Evolutionary conservation across 1,140 invertebrate genomes (phyloP).

Genomic region (Ephestia elutella): DNA sequence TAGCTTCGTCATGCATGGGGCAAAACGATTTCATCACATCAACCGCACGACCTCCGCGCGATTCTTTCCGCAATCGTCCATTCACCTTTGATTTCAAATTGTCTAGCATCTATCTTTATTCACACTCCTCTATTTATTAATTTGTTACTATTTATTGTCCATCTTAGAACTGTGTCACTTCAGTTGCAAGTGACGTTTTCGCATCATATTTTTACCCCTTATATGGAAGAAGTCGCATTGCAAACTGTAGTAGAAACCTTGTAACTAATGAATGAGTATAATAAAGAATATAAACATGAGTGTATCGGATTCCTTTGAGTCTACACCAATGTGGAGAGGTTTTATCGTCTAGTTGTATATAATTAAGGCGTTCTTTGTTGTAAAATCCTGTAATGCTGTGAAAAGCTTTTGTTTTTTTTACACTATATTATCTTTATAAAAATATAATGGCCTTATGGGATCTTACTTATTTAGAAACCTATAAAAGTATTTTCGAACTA

Average conservation of each 20-base stretch:
- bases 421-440: too few species aligned
- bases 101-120: conserved; percentile 21
- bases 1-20: conserved; percentile 22
- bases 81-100: conserved; percentile 51
- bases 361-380: too few species aligned
- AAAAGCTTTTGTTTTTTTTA: too few species aligned
- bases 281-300: not conserved
- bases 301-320: conserved; percentile 2
- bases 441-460: too few species aligned
- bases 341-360: too few species aligned
- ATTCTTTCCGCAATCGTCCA: conserved; percentile 59
- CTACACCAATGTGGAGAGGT: not conserved
- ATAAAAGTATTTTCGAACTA: too few species aligned
- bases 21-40: conserved; percentile 43
- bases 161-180: not conserved
- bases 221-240: not conserved
- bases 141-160: not conserved
- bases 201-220: not conserved
- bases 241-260: not conserved
- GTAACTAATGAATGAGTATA: not conserved
- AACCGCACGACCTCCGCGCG: conserved; percentile 36
- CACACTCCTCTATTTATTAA: not conserved
- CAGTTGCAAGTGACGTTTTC: not conserved
- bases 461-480: too few species aligned
- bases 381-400: too few species aligned